A percentile compares a stretch with the other conserved stretches of the same genome.
phyloP scores from a whole-genome alignment of 2,113 vertebrate genomes.

The Lophius piscatorius region DNA sequence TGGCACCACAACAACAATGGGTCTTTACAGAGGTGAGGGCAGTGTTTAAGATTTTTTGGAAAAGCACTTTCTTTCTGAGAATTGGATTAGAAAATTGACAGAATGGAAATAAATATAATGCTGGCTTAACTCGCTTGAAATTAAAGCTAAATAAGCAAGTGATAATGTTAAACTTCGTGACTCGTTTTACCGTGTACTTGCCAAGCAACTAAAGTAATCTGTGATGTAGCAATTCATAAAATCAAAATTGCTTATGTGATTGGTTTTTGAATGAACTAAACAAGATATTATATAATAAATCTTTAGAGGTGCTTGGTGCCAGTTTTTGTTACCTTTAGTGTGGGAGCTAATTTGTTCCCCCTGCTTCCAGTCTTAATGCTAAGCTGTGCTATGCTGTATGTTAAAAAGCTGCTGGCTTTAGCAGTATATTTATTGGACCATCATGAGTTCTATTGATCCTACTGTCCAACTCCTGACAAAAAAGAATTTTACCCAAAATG shows the following conservation, averaged over 20 bases:
- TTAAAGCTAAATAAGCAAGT: no score
- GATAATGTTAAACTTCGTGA: no score
- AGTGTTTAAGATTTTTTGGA: background rate
- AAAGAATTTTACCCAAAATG: background rate
- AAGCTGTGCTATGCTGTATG: no score
- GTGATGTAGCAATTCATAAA: no score
- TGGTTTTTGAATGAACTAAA: no score
- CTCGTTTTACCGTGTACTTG: no score
- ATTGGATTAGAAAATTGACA: background rate
- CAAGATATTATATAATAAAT: no score
- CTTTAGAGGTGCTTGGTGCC: background rate
- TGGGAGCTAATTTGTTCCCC: background rate
- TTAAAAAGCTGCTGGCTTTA: background rate
- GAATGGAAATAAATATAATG: no score
- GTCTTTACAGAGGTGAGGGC: slow-evolving; percentile 86
- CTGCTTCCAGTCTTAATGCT: background rate
- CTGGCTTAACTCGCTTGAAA: no score
- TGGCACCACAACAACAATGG: slow-evolving; percentile 87
- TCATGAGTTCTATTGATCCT: background rate
- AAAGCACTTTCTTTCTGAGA: background rate
- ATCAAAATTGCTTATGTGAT: no score
- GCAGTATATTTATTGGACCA: background rate
- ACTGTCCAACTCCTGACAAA: background rate
- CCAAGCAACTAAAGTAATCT: no score
- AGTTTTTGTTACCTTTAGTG: background rate